Evolutionary conservation across 2,113 vertebrate species (phyloP), one percentile per base, ranked within the genome.

Genomic region (Lepus americanus): DNA sequence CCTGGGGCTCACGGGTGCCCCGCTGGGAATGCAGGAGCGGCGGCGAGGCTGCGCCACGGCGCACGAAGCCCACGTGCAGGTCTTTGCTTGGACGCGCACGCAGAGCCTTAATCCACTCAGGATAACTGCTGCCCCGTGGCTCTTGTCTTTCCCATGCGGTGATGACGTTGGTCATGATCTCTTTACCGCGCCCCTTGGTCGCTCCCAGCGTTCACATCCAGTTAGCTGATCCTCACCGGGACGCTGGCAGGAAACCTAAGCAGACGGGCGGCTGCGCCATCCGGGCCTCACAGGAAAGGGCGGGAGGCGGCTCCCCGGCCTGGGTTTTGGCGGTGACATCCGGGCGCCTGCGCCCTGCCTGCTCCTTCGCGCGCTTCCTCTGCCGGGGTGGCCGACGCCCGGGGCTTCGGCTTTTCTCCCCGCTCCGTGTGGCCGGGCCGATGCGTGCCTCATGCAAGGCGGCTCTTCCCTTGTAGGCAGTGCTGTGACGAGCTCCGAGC

Each of bases 401-500:
- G 33, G 69, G 36, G 17, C 72, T 81, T 59, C 36, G 5, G 13
- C 39, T 85, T 89, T 84, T n/a, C 29, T 76, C 14, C 22, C n/a
- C 73, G 29, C 49, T 69, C 49, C 17, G 33, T 55, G 25, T 81
- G 83, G 29, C 70, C 49, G 3, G 83, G 25, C 16, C 59, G 69
- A 19, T 27, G 12, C 1, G 19, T 76, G 29, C 16, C 63, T 93
- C 61, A 39, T 0, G 14, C 81, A 87, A 90, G 31, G 9, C 73
- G 27, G 2, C 3, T 31, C 78, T 83, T 55, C 5, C 22, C 44
- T 90, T 97, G 25, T 92, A 99, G 99, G 94, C 98, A 98, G 36
- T 95, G 94, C 61, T 99, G 98, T 0, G 98, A 99, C 0, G 99
- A 99, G 92, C 94, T 99, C 31, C 98, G 99, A 0, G 0, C 23